These are phyloP conservation scores for Brachionus calyciflorus DNA, from an alignment of 1,140 invertebrate species.

Conservation along the genomic window DNA sequence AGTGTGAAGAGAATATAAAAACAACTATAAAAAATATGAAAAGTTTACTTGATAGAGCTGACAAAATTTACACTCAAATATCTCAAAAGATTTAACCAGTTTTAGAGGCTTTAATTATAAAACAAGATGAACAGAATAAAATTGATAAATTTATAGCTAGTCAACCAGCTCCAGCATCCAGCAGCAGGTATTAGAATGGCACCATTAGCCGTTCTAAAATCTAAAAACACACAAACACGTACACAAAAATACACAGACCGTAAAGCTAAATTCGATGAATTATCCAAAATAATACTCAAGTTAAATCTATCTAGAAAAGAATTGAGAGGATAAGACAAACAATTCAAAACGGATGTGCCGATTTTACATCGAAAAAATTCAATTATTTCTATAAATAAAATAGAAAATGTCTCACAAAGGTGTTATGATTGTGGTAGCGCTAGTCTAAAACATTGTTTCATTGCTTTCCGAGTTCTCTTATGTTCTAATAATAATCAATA, in stretches of 20 bases:
- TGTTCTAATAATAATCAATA: neutral
- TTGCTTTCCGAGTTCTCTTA: constrained; percentile 79
- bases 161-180: neutral
- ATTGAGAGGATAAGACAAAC: constrained; percentile 83
- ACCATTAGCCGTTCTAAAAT: neutral
- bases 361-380: constrained; percentile 50
- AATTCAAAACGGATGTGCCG: constrained; percentile 65
- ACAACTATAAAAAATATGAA: constrained; percentile 79
- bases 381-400: constrained; percentile 26
- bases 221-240: constrained; percentile 64
- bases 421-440: constrained; percentile 64
- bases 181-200: constrained; percentile 5
- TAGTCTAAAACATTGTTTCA: constrained; percentile 87
- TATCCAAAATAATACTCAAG: constrained; percentile 81
- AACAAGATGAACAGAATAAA: constrained; percentile 50
- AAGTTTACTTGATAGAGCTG: constrained; percentile 83
- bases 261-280: constrained; percentile 87
- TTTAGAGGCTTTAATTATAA: constrained; percentile 73
- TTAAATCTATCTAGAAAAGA: constrained; percentile 66
- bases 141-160: neutral
- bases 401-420: constrained; percentile 50
- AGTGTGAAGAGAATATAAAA: constrained; percentile 90
- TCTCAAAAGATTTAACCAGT: constrained; percentile 77
- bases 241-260: constrained; percentile 94
- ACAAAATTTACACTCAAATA: constrained; percentile 84